Base-by-base conservation (phyloP, 2,888 invertebrate species). In the Dendrolimus pini region DNA sequence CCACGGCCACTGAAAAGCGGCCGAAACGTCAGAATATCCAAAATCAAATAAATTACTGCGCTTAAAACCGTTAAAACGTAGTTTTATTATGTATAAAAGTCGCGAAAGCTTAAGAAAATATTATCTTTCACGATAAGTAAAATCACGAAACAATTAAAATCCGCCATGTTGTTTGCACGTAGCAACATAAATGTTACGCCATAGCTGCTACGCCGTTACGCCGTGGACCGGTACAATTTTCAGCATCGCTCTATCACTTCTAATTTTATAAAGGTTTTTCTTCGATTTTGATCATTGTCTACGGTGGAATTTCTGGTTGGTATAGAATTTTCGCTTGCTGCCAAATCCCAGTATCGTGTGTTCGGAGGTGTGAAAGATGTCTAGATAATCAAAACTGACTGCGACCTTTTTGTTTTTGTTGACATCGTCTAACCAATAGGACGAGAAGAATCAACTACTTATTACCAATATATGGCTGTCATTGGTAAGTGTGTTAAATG, bases 391-490 rank as follows among this genome's bases (percentile, higher is more conserved):
- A 78, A 47, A 86, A 90, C 89, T 91, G 89, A 91, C 86, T 91
- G 86, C 88, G 89, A 77, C 88, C 89, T 89, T 90, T 93, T 93
- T 93, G 93, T 93, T 93, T 93, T 94, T 94, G 93, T 93, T 93
- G 93, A 89, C 90, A 87, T 85, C 89, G 86, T 90, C 89, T 93
- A 93, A 93, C 93, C 89, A 88, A 93, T 95, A 96, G 96, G 96
- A 96, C 94, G 96, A 96, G 95, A 96, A 96, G 95, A 96, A 96
- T 93, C 96, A 96, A 94, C 95, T 96, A 93, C 95, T 97, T 93
- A 96, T 96, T 93, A 95, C 96, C 93, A 96, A 96, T 94, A 95
- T 96, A 93, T 97, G 96, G 96, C 95, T 96, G 94, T 96, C 96
- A 93, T 95, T 96, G 95, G 96, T 96, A 95, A 96, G 96, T 96